Base-by-base conservation (phyloP, 2,113 vertebrate species). In the Grammomys surdaster region DNA sequence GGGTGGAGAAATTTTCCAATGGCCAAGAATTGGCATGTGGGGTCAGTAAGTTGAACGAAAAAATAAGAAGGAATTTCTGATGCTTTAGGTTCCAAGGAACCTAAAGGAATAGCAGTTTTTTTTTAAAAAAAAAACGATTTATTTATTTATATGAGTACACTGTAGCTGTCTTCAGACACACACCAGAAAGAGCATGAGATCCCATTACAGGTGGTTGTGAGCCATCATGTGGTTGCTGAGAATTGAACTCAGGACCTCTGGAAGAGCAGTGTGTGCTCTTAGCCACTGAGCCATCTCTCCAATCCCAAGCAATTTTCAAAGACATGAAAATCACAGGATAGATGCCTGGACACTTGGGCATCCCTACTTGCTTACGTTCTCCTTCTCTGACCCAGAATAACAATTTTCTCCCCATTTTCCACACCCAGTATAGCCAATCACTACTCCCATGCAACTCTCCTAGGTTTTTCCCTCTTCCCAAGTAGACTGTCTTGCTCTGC, bases 301-400 rank as follows among this genome's bases (percentile, higher is more conserved):
- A 65, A 24, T 65, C 24, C 63, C 63, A 65, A 69, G 33, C 77
- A 20, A 63, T 69, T 96, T 94, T 77, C 89, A 60, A 85, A 95
- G 67, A 69, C 46, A 20, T n/a, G 16, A 17, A 46, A 48, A 24
- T 43, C 28, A 17, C 67, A 85, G 48, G 26, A 54, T 76, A 87
- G 87, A 69, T 46, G 19, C 19, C 33, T 77, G 60, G 67, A 76
- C 17, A 24, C 33, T 63, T 87, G 43, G 63, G 4, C 63, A 87
- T 33, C 65, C 17, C 22, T 54, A 60, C 22, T 67, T 4, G 46
- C 77, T 54, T 16, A 70, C 17, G 3, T 58, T n/a, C 6, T 65
- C 43, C 24, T 81, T 14, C 54, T 86, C 36, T 70, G 6, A 60
- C 26, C 36, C 70, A 90, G 36, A 75, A 48, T 43, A n/a, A 51